These are phyloP conservation scores for Nycticryphes semicollaris DNA, from an alignment of 2,113 vertebrate genomes.

Conservation along the genomic window DNA sequence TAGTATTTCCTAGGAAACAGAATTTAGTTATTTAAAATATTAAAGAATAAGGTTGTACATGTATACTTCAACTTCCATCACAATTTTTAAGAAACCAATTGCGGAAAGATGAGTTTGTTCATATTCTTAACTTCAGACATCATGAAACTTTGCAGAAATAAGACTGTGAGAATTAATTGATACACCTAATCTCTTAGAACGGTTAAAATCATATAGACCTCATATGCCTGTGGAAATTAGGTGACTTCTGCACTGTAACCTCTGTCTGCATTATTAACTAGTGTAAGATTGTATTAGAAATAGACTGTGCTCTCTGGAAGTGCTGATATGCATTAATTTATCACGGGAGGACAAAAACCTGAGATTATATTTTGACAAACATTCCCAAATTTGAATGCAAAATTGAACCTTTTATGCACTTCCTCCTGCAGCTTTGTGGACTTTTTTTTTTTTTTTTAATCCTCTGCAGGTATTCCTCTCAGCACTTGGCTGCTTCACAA, in stretches of 20 bases:
- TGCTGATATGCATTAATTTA: background rate
- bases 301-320: background rate
- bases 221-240: conserved; percentile 33
- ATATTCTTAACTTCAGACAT: background rate
- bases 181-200: background rate
- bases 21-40: background rate
- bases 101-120: background rate
- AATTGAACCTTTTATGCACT: background rate
- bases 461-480: background rate
- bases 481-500: background rate
- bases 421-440: background rate
- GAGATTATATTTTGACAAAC: conserved; percentile 30
- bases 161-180: background rate
- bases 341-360: background rate
- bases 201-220: background rate
- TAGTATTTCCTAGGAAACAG: background rate
- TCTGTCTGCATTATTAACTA: conserved; percentile 45
- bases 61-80: background rate
- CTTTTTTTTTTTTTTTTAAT: no score
- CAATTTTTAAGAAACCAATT: background rate
- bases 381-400: background rate
- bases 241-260: conserved; percentile 17
- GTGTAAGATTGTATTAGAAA: conserved; percentile 28
- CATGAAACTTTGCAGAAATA: background rate
- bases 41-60: background rate